Evolutionary conservation across 2,113 vertebrate genomes (phyloP).

Genomic region (Cynoglossus semilaevis): DNA sequence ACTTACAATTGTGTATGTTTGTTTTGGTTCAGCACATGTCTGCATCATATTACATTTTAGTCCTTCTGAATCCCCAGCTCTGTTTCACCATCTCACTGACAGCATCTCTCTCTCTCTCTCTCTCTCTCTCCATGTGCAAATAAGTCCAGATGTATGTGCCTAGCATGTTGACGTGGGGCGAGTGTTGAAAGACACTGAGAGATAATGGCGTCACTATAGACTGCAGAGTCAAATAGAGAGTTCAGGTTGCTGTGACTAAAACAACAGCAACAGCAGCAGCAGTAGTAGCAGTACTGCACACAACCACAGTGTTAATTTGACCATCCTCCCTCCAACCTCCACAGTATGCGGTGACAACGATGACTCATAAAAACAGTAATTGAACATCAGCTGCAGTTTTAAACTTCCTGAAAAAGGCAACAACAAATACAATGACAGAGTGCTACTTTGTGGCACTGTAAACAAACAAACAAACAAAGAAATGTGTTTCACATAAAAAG

Average conservation of each 20-base stretch:
- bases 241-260: slow-evolving; percentile 19
- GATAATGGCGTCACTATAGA: neutral
- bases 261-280: neutral
- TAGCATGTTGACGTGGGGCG: slow-evolving; percentile 33
- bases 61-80: slow-evolving; percentile 36
- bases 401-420: no score
- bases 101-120: slow-evolving; percentile 16
- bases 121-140: no score
- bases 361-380: neutral
- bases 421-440: no score
- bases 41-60: slow-evolving; percentile 52
- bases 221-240: slow-evolving; percentile 4
- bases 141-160: slow-evolving; percentile 36
- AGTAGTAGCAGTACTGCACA: slow-evolving; percentile 5
- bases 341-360: neutral
- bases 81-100: slow-evolving; percentile 26
- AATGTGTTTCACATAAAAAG: no score
- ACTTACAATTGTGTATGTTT: slow-evolving; percentile 2
- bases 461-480: no score
- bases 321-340: slow-evolving; percentile 7
- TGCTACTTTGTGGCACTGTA: no score
- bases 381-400: no score
- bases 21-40: slow-evolving; percentile 25
- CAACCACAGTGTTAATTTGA: neutral
- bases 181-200: slow-evolving; percentile 11